phyloP scores from a whole-genome alignment of 2,888 invertebrate species.

The Halictus ligatus region DNA sequence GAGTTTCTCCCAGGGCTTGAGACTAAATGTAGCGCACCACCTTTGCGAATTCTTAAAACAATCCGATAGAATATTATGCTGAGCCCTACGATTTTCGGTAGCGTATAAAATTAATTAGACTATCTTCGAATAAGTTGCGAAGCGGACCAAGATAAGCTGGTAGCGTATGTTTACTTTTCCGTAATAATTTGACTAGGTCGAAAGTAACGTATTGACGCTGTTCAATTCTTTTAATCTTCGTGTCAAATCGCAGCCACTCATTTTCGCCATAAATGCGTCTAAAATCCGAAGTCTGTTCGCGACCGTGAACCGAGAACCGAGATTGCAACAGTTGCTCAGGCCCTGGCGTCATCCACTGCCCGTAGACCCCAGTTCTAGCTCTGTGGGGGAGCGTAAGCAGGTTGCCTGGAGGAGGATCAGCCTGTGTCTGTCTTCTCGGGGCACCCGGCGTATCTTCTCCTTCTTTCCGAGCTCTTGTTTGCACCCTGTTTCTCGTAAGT shows the following conservation, averaged over 20 bases:
- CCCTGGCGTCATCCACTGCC: not conserved
- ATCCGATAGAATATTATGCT: too few species aligned
- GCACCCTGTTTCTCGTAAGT: conserved; percentile 67
- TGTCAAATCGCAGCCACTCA: not conserved
- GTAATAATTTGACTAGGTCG: not conserved
- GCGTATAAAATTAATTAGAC: not conserved
- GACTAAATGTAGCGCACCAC: not conserved
- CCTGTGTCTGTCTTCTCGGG: conserved; percentile 26
- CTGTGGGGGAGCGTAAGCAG: conserved; percentile 34
- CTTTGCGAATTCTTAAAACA: too few species aligned
- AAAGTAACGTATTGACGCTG: not conserved
- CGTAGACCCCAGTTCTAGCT: conserved; percentile 47
- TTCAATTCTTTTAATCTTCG: not conserved
- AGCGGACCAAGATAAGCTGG: too few species aligned
- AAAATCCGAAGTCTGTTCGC: not conserved
- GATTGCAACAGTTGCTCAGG: not conserved
- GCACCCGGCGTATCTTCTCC: conserved; percentile 48
- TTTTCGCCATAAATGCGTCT: not conserved
- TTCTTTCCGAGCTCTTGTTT: conserved; percentile 51
- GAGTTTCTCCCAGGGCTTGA: not conserved
- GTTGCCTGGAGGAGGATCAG: conserved; percentile 46
- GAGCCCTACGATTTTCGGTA: not conserved
- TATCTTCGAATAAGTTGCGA: too few species aligned
- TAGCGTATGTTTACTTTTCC: not conserved
- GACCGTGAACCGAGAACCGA: not conserved